Evolutionary conservation across 2,888 invertebrate genomes (phyloP).

Genomic region (Pycnomerus fuliginosus): DNA sequence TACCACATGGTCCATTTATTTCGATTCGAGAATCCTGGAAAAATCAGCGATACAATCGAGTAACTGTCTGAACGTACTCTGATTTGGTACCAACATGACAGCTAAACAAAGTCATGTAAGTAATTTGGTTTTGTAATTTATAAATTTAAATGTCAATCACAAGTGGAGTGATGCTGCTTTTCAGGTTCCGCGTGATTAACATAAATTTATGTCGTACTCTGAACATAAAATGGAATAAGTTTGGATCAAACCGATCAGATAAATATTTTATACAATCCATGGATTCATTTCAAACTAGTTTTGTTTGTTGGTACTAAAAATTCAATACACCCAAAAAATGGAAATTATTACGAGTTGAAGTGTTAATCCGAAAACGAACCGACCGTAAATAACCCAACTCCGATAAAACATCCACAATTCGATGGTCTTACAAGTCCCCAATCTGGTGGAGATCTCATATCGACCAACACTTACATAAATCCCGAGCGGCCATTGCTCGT

Average conservation of each 20-base stretch:
- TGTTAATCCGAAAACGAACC: constrained; percentile 20
- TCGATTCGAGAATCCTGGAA: no score
- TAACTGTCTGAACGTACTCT: no score
- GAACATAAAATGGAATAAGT: constrained; percentile 8
- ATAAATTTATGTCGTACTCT: constrained; percentile 32
- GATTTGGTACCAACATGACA: no score
- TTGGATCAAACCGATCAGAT: constrained; percentile 5
- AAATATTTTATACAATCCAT: no score
- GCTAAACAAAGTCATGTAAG: constrained; percentile 27
- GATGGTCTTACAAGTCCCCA: constrained; percentile 28
- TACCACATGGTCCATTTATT: constrained; percentile 11
- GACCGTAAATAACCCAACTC: constrained; percentile 21
- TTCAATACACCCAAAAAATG: no score
- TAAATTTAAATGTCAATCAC: constrained; percentile 42
- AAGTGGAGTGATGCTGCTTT: constrained; percentile 25
- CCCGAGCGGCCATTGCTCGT: constrained; percentile 35
- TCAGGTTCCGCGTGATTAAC: constrained; percentile 34
- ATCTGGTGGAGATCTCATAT: constrained; percentile 38
- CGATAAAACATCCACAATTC: constrained; percentile 32
- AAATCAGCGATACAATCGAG: no score
- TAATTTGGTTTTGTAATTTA: constrained; percentile 41
- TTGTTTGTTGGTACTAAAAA: no score
- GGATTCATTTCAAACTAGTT: no score
- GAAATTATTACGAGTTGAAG: no score
- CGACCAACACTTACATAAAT: constrained; percentile 41